phyloP scores from a whole-genome alignment of 37 sponge, comb jelly and placozoan species.

The Dysidea cf. avara region DNA sequence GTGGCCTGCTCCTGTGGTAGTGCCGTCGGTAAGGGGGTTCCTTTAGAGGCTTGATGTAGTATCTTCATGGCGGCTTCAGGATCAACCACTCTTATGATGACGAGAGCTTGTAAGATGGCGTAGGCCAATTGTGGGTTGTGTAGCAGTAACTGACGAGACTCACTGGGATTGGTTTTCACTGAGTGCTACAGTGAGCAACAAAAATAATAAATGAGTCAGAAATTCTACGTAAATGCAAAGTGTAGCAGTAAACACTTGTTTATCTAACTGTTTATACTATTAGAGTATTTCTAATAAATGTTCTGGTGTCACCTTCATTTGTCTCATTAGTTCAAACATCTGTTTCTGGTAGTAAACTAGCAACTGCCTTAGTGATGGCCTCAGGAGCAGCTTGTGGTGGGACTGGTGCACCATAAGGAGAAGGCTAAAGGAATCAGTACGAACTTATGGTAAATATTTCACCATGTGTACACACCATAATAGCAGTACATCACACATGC shows the following conservation, averaged over 20 bases:
- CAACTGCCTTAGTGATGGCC: constrained; percentile 96
- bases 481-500: too few species aligned
- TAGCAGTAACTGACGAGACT: constrained; percentile 86
- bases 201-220: too few species aligned
- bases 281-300: too few species aligned
- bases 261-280: too few species aligned
- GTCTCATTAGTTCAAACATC: constrained; percentile 98
- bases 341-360: constrained; percentile 94
- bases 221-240: too few species aligned
- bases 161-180: constrained; percentile 90
- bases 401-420: constrained; percentile 72
- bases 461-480: too few species aligned
- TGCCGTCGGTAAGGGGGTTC: constrained; percentile 22
- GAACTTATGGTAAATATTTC: too few species aligned
- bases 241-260: too few species aligned
- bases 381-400: constrained; percentile 93
- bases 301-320: constrained; percentile 77
- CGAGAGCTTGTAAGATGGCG: constrained; percentile 95
- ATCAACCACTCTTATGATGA: constrained; percentile 93
- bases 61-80: constrained; percentile 77
- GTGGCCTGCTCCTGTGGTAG: constrained; percentile 5
- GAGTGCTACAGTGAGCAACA: too few species aligned
- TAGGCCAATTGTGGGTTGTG: constrained; percentile 99
- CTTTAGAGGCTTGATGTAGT: constrained; percentile 58
- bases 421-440: constrained; percentile 31